Conservation (phyloP, 2,113 vertebrate genomes). For the Clarias magur region DNA sequence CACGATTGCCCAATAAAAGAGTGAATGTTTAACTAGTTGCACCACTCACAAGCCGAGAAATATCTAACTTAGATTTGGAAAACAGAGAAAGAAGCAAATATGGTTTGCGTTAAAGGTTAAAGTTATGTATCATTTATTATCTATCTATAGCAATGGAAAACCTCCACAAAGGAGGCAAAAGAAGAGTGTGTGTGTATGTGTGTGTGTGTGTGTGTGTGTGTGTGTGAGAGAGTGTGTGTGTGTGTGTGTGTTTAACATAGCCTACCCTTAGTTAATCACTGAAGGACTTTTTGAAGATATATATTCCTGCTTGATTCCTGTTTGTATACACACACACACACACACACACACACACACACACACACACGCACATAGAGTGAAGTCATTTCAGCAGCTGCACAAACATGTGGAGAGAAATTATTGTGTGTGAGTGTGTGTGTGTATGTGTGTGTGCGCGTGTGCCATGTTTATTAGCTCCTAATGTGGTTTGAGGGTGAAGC, state of each 20-base stretch:
- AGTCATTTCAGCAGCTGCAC: slow-evolving; percentile 64
- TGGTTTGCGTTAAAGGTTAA: background rate
- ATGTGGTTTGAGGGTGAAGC: slow-evolving; percentile 54
- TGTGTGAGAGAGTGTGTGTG: background rate
- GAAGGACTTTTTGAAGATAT: slow-evolving; percentile 12
- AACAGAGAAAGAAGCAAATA: background rate
- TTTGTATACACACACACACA: slow-evolving; percentile 11
- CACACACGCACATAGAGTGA: slow-evolving; percentile 49
- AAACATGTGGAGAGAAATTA: slow-evolving; percentile 53
- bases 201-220: background rate
- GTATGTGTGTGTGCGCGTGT: slow-evolving; percentile 35
- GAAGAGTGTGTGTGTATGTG: background rate
- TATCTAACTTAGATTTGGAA: background rate
- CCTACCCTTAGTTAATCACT: slow-evolving; percentile 7
- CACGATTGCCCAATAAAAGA: background rate
- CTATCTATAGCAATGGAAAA: background rate
- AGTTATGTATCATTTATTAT: background rate
- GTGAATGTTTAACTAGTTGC: slow-evolving; percentile 21
- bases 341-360: background rate
- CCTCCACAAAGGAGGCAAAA: background rate
- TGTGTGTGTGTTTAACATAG: background rate
- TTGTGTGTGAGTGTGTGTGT: slow-evolving; percentile 17
- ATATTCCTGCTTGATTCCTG: slow-evolving; percentile 10
- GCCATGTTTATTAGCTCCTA: slow-evolving; percentile 61
- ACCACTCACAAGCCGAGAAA: background rate